Percentiles rank a stretch among this genome's conserved stretches.
Evolutionary conservation across 2,113 vertebrate genomes (phyloP).

Genomic region (Pipra filicauda): DNA sequence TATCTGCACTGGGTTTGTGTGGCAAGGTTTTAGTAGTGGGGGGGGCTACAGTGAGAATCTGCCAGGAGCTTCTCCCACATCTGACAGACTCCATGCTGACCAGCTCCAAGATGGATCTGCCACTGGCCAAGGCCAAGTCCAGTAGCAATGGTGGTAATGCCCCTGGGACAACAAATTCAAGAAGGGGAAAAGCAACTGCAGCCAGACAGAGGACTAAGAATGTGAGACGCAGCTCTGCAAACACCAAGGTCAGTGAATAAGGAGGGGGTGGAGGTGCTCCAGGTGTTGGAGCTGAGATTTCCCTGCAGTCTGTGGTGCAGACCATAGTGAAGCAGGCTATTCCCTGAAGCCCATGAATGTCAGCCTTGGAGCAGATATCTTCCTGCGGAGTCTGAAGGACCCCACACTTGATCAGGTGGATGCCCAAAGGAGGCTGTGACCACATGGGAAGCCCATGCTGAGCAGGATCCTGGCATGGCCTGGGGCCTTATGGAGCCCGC

Average conservation of each 20-base stretch:
- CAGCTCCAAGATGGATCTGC: neutral
- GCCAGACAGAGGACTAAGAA: neutral
- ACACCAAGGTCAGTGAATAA: too few species aligned
- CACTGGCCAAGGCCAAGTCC: neutral
- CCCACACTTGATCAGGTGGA: accelerated
- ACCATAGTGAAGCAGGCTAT: neutral
- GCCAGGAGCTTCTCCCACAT: neutral
- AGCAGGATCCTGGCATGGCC: neutral
- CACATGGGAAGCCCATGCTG: neutral
- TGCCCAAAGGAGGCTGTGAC: neutral
- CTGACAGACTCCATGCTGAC: neutral
- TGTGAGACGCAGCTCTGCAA: neutral
- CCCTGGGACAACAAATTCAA: neutral
- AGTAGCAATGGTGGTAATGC: too few species aligned
- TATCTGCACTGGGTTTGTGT: neutral
- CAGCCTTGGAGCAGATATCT: too few species aligned
- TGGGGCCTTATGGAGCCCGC: neutral
- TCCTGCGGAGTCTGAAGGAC: neutral
- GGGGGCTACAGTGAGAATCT: neutral
- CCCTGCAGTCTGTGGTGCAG: neutral
- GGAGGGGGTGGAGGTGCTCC: neutral
- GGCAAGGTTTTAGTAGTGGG: neutral
- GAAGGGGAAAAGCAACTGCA: neutral
- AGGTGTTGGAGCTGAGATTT: accelerated
- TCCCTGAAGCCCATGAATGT: neutral